phyloP scores from a whole-genome alignment of 2,888 invertebrate genomes.

The Meghimatium bilineatum region DNA sequence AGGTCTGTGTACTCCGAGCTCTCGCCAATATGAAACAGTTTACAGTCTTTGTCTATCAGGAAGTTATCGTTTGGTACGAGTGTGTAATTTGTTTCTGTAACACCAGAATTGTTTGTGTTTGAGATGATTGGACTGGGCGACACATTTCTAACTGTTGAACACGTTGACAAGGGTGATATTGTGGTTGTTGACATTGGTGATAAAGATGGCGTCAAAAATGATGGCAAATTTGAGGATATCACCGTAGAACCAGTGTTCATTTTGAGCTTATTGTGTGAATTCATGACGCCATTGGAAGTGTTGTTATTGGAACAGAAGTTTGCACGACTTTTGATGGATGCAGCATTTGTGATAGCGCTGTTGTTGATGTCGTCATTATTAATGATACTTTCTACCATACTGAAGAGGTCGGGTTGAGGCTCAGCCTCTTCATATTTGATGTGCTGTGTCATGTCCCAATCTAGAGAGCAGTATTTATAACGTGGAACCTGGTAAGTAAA shows the following conservation, averaged over 20 bases:
- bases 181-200: neutral
- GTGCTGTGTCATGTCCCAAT: neutral
- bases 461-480: neutral
- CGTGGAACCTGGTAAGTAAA: neutral
- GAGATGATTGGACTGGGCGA: neutral
- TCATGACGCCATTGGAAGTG: neutral
- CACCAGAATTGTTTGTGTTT: neutral
- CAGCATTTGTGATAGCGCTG: neutral
- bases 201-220: neutral
- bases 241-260: neutral
- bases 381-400: constrained; percentile 13
- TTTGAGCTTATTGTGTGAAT: neutral
- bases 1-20: constrained; percentile 27
- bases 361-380: neutral
- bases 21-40: neutral
- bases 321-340: neutral
- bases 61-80: constrained; percentile 16
- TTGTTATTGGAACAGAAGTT: neutral
- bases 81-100: constrained; percentile 9
- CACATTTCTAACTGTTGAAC: neutral
- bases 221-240: neutral
- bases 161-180: neutral
- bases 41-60: neutral
- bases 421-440: constrained; percentile 5
- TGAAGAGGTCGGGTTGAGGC: neutral